Evolutionary conservation across 2,113 vertebrate genomes (phyloP).

Genomic region (Macaca mulatta): DNA sequence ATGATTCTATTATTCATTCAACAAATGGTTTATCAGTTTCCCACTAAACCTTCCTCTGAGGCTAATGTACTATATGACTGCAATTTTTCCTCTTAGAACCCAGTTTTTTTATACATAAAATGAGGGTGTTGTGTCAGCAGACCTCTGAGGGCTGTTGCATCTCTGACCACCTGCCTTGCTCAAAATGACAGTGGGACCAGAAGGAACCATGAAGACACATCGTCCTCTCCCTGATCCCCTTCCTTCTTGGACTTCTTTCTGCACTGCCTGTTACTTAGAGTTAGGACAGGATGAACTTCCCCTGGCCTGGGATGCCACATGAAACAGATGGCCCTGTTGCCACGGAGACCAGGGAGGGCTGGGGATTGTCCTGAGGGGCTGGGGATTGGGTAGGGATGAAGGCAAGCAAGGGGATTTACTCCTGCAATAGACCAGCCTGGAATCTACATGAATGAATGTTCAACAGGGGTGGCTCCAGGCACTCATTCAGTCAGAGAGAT

Average conservation of each 20-base stretch:
- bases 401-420: conserved; percentile 63
- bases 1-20: conserved; percentile 53
- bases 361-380: conserved; percentile 40
- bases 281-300: conserved; percentile 55
- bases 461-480: conserved; percentile 60
- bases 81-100: not conserved
- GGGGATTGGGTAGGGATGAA: not conserved
- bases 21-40: conserved; percentile 36
- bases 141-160: not conserved
- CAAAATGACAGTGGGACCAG: not conserved
- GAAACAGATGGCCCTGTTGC: conserved; percentile 67
- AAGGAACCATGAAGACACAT: not conserved
- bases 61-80: not conserved
- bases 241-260: not conserved
- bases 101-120: not conserved
- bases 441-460: conserved; percentile 67
- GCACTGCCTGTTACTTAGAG: not conserved
- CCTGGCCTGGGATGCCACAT: conserved; percentile 49
- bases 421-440: conserved; percentile 28
- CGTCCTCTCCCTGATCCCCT: too few species aligned
- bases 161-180: not conserved
- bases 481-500: conserved; percentile 60
- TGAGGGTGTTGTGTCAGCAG: not conserved
- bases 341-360: conserved; percentile 47
- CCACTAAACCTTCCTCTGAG: not conserved